Conservation (phyloP, 2,797 vertebrate species). For the Periophthalmus magnuspinnatus region DNA sequence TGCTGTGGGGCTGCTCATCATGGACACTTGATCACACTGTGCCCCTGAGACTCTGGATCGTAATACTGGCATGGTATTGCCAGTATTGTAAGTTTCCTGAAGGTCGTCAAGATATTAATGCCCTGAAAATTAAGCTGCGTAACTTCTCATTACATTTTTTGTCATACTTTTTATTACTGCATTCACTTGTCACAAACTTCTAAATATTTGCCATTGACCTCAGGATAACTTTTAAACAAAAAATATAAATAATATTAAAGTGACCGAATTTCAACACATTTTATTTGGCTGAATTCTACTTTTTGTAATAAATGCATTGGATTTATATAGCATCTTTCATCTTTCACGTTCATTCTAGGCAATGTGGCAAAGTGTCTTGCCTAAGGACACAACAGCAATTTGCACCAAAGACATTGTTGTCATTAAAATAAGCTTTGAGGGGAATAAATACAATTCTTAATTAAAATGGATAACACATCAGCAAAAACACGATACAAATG, state of each 20-base stretch:
- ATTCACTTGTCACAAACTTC: not conserved
- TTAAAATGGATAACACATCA: no score
- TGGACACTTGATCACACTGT: constrained; percentile 30
- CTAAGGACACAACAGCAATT: no score
- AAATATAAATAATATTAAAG: not conserved
- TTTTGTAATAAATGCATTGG: no score
- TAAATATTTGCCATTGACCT: not conserved
- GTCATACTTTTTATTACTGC: constrained; percentile 14
- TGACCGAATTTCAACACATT: not conserved
- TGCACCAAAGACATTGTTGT: no score
- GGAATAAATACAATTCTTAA: no score
- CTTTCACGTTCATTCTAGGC: no score
- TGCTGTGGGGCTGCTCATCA: constrained; percentile 53
- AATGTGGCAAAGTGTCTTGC: no score
- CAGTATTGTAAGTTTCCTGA: constrained; percentile 63
- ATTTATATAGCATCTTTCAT: no score
- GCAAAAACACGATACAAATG: no score
- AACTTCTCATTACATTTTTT: constrained; percentile 43
- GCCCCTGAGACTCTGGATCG: constrained; percentile 54
- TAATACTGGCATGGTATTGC: constrained; percentile 50
- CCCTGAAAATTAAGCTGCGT: constrained; percentile 55
- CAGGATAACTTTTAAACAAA: not conserved
- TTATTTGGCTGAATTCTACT: no score
- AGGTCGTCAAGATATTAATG: constrained; percentile 61
- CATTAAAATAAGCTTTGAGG: no score